These are phyloP conservation scores for Congeria kusceri DNA, from an alignment of 2,888 invertebrate genomes.

Conservation along the genomic window DNA sequence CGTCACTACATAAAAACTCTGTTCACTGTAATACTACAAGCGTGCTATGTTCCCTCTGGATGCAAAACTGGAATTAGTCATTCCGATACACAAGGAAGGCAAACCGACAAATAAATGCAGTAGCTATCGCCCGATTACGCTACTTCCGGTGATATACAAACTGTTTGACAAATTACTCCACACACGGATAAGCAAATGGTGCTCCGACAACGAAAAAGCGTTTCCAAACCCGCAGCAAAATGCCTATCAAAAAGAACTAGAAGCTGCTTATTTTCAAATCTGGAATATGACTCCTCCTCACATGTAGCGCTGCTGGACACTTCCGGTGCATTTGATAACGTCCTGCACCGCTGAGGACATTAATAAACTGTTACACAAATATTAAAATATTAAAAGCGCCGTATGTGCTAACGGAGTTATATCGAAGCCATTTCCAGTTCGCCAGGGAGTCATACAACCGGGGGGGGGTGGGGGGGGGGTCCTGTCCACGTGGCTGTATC, in stretches of 20 bases:
- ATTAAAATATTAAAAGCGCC: too few relatives aligned
- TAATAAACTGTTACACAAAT: background rate
- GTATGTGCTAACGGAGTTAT: background rate
- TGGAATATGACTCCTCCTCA: background rate
- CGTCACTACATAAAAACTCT: too few relatives aligned
- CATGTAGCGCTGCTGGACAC: background rate
- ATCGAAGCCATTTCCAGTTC: conserved; percentile 18
- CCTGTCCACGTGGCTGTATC: conserved; percentile 5
- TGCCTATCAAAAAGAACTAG: background rate
- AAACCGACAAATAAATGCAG: background rate
- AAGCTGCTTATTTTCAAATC: background rate
- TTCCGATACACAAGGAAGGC: background rate
- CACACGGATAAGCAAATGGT: background rate
- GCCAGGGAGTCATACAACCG: conserved; percentile 3
- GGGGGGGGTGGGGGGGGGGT: background rate
- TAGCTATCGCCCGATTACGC: background rate
- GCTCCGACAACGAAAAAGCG: background rate
- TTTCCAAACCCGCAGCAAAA: background rate
- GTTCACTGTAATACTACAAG: too few relatives aligned
- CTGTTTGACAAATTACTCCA: background rate
- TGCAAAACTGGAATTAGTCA: background rate
- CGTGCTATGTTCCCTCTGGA: too few relatives aligned
- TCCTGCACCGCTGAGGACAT: background rate
- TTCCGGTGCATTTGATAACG: background rate
- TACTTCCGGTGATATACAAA: background rate